Base-by-base conservation (phyloP, 2,113 vertebrate species). In the Spermophilus dauricus region DNA sequence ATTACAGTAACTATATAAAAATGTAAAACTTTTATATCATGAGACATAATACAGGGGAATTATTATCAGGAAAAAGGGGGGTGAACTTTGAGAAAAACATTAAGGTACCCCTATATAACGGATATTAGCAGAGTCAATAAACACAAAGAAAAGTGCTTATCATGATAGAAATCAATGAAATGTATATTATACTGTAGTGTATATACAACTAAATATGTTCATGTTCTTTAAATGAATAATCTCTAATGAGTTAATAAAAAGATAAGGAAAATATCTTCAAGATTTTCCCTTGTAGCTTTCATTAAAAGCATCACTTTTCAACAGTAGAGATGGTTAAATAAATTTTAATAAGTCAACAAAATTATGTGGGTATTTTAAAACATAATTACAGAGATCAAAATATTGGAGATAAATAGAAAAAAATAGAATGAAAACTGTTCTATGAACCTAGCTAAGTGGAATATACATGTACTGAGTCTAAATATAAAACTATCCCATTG, bases 21-120 rank as follows among this genome's bases (percentile, higher is more conserved):
- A 58, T 75, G 3, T 63, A 88, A 89, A 95, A 85, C 48, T 24
- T 78, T 13, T 89, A 4, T 76, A 53, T 14, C 28, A 16, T 61
- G 58, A 96, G 58, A 88, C 61, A 42, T 70, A 77, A 91, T 95
- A 63, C 65, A 69, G 67, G 67, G 7, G 89, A 78, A 63, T 96
- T 95, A 88, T 63, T 93, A 67, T 1, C 45, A 88, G 69, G 91
- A 53, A 53, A 72, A 63, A 28, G 4, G 61, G 61, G 22, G 61
- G 30, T 16, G 17, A 70, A 70, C 34, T 96, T 97, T 72, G 12
- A 92, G 42, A 61, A 95, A 89, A 94, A 78, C n/a, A 93, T n/a
- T 89, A 83, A 65, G 34, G 69, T 85, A 30, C 8, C 13, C 16
- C 78, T 65, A 69, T 22, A 8, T 90, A 93, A 82, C 65, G 34